Evolutionary conservation across 2,113 vertebrate genomes (phyloP), one percentile per base, ranked within the genome.

Genomic region (Ailuropoda melanoleuca): DNA sequence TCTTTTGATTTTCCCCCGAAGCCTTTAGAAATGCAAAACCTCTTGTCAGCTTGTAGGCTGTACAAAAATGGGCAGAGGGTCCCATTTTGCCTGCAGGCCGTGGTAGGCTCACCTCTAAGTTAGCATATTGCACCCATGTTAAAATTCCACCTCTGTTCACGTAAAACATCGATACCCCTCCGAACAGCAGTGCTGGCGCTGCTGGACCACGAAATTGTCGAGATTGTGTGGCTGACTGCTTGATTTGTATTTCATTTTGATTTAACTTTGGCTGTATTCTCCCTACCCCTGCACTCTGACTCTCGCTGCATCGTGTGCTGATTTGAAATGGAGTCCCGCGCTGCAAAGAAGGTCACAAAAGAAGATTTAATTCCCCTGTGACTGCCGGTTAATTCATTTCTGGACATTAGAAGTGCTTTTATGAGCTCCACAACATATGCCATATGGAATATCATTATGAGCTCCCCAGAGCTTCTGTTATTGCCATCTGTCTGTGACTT

Each of bases 401-500:
- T 92, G 95, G 95, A 86, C 86, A 39, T 85, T 19, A 84, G 68
- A 95, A 50, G 11, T 15, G 13, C 75, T 93, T 93, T 96, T 23
- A 34, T 68, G 89, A 96, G 53, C 68, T 23, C 60, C 31, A 34
- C 26, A 31, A 50, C 34, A 64, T 72, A 78, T 94, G 97, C 97
- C 97, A 97, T 97, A 95, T 96, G 97, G 97, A 98, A 96, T 93
- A 88, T 34, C 31, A 80, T 97, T 96, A 81, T 46, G 75, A 43
- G 81, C 70, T 92, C 88, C 92, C 90, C 53, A 26, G 97, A 94
- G 95, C 90, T 96, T 68, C 97, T 88, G 96, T 37, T 23, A 1
- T 2, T 68, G 80, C 97, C 97, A 97, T 97, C 97, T 97, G 98
- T 88, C 84, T 78, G 92, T n/a, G 24, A 90, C 94, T 96, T 96